Conservation (phyloP, 1,140 invertebrate species). For the Drosophila arawakana region DNA sequence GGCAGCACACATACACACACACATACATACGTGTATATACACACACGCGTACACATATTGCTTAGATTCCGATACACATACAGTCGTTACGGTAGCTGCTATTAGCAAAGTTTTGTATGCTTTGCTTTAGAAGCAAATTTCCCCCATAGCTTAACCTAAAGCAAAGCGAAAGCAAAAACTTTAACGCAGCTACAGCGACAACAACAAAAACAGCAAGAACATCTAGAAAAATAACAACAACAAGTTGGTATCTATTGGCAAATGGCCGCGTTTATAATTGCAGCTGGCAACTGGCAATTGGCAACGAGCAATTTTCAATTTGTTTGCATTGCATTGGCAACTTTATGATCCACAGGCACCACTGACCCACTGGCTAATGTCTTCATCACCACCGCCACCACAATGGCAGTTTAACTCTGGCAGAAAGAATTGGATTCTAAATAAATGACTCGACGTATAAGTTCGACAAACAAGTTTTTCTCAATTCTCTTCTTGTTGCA, state of each 20-base stretch:
- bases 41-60: slow-evolving; percentile 28
- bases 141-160: slow-evolving; percentile 46
- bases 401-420: slow-evolving; percentile 29
- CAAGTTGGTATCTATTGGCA: slow-evolving; percentile 34
- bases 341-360: slow-evolving; percentile 32
- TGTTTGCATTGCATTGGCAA: slow-evolving; percentile 46
- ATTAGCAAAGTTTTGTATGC: slow-evolving; percentile 72
- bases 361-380: slow-evolving; percentile 29
- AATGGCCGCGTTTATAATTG: slow-evolving; percentile 73
- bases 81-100: slow-evolving; percentile 57
- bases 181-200: slow-evolving; percentile 29
- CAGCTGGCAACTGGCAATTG: slow-evolving; percentile 48
- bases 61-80: slow-evolving; percentile 42
- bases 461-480: neutral
- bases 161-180: slow-evolving; percentile 54
- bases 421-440: slow-evolving; percentile 56
- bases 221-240: slow-evolving; percentile 18
- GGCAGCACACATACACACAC: slow-evolving; percentile 44
- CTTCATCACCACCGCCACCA: slow-evolving; percentile 5
- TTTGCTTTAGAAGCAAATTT: slow-evolving; percentile 48
- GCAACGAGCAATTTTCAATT: slow-evolving; percentile 66
- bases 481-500: neutral
- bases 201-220: slow-evolving; percentile 42
- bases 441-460: slow-evolving; percentile 40
- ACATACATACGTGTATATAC: slow-evolving; percentile 11